Percentiles rank a stretch among this genome's conserved stretches.
Evolutionary conservation across 2,797 vertebrate species (phyloP).

Genomic region (Avahi laniger): DNA sequence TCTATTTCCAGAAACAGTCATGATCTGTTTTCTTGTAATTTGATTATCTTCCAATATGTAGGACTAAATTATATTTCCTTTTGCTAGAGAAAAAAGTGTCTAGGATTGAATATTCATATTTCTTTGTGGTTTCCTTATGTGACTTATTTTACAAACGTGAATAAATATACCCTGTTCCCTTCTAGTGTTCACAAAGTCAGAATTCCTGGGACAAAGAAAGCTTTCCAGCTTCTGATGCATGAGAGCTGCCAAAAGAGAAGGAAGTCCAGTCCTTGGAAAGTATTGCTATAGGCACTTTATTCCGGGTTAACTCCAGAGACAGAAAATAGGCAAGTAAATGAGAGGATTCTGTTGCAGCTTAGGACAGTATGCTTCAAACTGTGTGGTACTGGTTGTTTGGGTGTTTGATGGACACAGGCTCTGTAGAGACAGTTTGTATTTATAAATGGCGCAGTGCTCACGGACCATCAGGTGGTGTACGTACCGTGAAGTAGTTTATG

Average conservation of each 20-base stretch:
- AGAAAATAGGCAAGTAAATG: background rate
- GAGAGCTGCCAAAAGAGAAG: background rate
- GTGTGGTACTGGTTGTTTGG: fast-evolving
- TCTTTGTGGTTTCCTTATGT: background rate
- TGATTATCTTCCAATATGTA: background rate
- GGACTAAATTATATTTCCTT: slow-evolving; percentile 28
- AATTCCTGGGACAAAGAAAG: background rate
- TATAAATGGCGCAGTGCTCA: background rate
- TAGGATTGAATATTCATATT: background rate
- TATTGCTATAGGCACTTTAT: background rate
- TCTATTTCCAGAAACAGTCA: background rate
- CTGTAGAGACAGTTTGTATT: fast-evolving
- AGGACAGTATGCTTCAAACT: background rate
- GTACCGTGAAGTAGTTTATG: fast-evolving
- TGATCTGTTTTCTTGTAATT: slow-evolving; percentile 9
- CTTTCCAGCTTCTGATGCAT: background rate
- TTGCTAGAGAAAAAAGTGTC: background rate
- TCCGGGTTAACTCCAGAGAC: background rate
- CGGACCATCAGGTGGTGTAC: background rate
- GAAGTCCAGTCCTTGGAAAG: background rate
- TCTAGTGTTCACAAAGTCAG: background rate
- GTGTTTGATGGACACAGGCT: fast-evolving
- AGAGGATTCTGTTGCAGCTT: background rate
- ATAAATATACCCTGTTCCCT: background rate
- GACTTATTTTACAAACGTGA: background rate